Percentiles rank a stretch among this genome's conserved stretches.
These are phyloP conservation scores for Heliconius congener DNA, from an alignment of 1,140 invertebrate genomes.

Conservation along the genomic window DNA sequence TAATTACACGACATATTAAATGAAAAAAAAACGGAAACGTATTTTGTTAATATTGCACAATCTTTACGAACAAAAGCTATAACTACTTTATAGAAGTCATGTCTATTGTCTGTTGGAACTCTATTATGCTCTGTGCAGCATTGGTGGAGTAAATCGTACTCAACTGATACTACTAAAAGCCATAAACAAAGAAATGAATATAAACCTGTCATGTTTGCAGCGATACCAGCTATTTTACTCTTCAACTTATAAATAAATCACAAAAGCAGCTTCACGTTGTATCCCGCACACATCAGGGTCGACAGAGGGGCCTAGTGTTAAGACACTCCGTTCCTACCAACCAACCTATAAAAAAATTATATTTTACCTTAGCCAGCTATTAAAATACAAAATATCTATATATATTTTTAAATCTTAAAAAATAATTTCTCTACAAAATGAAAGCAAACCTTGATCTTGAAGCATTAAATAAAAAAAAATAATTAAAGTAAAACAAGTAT, in stretches of 20 bases:
- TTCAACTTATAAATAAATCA: neutral
- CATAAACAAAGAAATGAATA: neutral
- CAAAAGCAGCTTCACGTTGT: no score
- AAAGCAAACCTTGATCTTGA: neutral
- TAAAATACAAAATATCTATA: neutral
- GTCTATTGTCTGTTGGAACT: neutral
- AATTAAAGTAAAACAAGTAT: constrained; percentile 25
- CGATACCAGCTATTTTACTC: neutral
- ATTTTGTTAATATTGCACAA: neutral
- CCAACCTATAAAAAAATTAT: neutral
- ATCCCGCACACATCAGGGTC: no score
- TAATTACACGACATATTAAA: no score
- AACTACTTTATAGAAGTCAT: neutral
- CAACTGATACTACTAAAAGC: constrained; percentile 5
- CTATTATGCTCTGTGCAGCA: neutral
- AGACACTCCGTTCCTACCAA: no score
- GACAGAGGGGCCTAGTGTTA: no score
- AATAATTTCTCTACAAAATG: neutral
- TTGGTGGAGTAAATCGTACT: neutral
- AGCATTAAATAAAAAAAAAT: neutral
- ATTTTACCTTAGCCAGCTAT: neutral
- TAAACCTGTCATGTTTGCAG: neutral
- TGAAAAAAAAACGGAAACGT: no score
- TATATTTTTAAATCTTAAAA: neutral
- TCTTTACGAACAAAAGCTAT: neutral